These are phyloP conservation scores for Thermophis baileyi DNA, from an alignment of 2,113 vertebrate species.

Conservation along the genomic window DNA sequence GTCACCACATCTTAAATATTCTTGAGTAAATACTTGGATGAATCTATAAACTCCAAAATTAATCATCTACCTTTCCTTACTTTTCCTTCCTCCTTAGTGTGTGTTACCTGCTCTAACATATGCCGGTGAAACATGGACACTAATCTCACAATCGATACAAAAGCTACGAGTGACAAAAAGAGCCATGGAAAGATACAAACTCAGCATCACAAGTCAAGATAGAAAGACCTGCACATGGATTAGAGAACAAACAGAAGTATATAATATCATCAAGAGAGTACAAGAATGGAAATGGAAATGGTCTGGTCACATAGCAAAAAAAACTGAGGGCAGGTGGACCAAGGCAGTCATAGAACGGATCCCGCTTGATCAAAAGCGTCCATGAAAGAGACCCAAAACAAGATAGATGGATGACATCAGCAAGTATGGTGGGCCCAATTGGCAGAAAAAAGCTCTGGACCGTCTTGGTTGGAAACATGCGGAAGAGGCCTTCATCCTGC, in stretches of 20 bases:
- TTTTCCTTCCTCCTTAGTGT: neutral
- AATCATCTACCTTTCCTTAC: neutral
- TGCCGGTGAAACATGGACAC: neutral
- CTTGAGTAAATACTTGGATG: neutral
- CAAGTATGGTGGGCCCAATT: neutral
- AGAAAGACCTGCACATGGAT: neutral
- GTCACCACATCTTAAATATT: neutral
- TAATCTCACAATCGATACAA: neutral
- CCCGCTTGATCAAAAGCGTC: neutral
- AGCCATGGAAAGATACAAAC: neutral
- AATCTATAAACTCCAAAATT: neutral
- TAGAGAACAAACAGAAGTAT: neutral
- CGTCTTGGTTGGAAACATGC: neutral
- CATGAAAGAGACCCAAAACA: neutral
- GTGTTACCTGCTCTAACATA: neutral
- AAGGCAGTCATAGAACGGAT: neutral
- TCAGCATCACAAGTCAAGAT: neutral
- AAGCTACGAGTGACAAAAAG: neutral
- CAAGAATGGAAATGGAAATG: neutral
- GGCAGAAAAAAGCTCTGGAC: neutral
- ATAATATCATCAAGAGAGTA: neutral
- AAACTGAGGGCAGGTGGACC: neutral
- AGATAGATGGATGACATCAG: neutral
- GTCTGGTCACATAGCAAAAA: neutral
- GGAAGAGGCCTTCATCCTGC: neutral